These are phyloP conservation scores for Diadegma fenestrale DNA, from an alignment of 2,888 invertebrate species.

Conservation along the genomic window DNA sequence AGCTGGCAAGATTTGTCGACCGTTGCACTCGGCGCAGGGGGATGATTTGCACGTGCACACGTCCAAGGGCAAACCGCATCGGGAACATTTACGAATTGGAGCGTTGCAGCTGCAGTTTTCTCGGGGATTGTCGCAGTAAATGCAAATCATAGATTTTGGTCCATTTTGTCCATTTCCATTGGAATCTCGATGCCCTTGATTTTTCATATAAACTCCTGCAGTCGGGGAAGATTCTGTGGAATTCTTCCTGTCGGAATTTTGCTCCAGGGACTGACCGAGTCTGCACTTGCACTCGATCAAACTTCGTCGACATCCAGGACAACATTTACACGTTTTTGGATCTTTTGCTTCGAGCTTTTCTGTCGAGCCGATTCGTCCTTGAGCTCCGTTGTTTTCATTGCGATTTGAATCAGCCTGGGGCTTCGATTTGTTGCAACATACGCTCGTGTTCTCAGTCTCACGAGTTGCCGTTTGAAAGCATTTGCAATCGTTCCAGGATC, in stretches of 20 bases:
- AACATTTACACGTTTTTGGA: constrained; percentile 26
- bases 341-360: background rate
- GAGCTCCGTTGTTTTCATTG: background rate
- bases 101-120: constrained; percentile 75
- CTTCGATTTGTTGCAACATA: constrained; percentile 37
- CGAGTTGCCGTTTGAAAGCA: background rate
- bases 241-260: background rate
- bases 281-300: constrained; percentile 55
- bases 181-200: constrained; percentile 9
- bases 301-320: constrained; percentile 41
- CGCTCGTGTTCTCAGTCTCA: background rate
- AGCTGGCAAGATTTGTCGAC: constrained; percentile 59
- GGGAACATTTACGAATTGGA: constrained; percentile 72
- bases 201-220: constrained; percentile 14
- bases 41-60: constrained; percentile 71
- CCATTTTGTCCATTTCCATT: constrained; percentile 13
- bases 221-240: background rate
- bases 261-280: constrained; percentile 14
- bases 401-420: background rate
- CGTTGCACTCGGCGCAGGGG: constrained; percentile 50
- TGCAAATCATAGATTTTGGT: constrained; percentile 75
- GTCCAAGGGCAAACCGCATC: constrained; percentile 71
- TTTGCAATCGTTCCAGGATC: constrained; percentile 22
- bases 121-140: constrained; percentile 76
- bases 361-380: constrained; percentile 14